These are phyloP conservation scores for Sarcoramphus papa DNA, from an alignment of 2,797 vertebrate species.

Conservation along the genomic window DNA sequence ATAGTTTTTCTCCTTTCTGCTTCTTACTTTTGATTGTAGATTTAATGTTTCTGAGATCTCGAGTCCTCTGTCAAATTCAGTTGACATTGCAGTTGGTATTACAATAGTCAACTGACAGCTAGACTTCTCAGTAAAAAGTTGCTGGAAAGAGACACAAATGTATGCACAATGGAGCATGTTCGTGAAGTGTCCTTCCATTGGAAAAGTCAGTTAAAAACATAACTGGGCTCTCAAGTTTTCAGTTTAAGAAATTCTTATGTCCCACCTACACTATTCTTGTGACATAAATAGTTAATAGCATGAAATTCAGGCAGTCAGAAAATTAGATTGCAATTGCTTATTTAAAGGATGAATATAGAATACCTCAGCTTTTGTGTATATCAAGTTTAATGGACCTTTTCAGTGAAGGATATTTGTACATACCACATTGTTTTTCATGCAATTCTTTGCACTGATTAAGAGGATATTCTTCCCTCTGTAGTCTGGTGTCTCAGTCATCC, in stretches of 20 bases:
- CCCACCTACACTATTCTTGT: background rate
- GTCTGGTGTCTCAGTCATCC: background rate
- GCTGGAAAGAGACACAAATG: background rate
- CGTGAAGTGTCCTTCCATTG: background rate
- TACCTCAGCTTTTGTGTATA: background rate
- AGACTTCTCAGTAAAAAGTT: background rate
- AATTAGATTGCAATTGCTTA: background rate
- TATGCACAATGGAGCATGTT: background rate
- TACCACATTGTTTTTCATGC: background rate
- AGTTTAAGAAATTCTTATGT: background rate
- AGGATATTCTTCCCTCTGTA: background rate
- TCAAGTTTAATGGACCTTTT: background rate
- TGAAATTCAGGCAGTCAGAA: background rate
- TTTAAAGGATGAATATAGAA: background rate
- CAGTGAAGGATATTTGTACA: background rate
- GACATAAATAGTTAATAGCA: background rate
- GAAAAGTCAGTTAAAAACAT: background rate
- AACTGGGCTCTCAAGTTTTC: background rate
- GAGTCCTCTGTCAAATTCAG: background rate
- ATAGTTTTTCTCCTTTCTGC: background rate
- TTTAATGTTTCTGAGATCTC: background rate
- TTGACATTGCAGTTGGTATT: background rate
- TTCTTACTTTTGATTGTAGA: background rate
- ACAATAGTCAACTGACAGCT: background rate
- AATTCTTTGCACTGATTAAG: constrained; percentile 14